phyloP scores from a whole-genome alignment of 2,888 invertebrate genomes.

The Brachypterus glaber region DNA sequence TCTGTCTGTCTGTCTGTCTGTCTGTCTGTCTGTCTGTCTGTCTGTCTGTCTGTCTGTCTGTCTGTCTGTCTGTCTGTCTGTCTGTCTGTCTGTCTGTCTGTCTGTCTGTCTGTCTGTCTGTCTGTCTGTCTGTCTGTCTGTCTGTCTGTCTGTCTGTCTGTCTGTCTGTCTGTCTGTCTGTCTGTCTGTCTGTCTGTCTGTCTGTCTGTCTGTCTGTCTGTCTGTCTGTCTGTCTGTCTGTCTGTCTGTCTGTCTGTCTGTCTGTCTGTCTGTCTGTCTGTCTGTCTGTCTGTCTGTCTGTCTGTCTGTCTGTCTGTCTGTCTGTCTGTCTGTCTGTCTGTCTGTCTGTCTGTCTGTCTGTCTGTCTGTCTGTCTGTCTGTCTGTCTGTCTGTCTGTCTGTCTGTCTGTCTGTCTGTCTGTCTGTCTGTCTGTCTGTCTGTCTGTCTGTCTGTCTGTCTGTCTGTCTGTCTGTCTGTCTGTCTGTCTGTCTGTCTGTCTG shows the following conservation, averaged over 20 bases:
- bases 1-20: constrained; percentile 1
- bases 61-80: constrained; percentile 1
- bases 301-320: constrained; percentile 1
- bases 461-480: constrained; percentile 1
- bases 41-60: constrained; percentile 1
- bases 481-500: constrained; percentile 1
- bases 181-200: constrained; percentile 1
- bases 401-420: constrained; percentile 1
- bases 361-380: constrained; percentile 1
- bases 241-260: constrained; percentile 1
- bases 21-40: constrained; percentile 1
- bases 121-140: constrained; percentile 1
- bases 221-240: constrained; percentile 1
- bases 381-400: constrained; percentile 1
- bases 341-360: constrained; percentile 1
- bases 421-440: constrained; percentile 1
- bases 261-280: constrained; percentile 1
- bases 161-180: constrained; percentile 1
- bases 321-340: constrained; percentile 1
- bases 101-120: constrained; percentile 1
- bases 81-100: constrained; percentile 1
- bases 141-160: constrained; percentile 1
- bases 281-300: constrained; percentile 1
- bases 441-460: constrained; percentile 1
- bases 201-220: constrained; percentile 1